Evolutionary conservation across 2,113 vertebrate species (phyloP).

Genomic region (Centropristis striata): DNA sequence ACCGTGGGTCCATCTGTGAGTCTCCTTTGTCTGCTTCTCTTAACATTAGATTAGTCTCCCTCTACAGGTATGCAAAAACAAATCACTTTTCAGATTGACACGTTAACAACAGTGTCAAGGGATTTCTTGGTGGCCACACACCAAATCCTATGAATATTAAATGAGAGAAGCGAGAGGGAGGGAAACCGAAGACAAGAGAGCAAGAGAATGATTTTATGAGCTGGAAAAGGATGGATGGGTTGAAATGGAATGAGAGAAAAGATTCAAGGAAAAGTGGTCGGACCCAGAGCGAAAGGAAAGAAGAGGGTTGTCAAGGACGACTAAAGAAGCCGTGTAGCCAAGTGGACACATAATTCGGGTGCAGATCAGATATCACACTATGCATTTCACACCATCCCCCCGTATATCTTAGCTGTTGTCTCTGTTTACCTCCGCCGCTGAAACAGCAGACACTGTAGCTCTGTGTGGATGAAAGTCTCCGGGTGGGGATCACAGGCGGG

Average conservation of each 20-base stretch:
- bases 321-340: neutral
- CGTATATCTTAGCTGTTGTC: neutral
- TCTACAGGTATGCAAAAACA: neutral
- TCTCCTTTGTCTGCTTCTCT: neutral
- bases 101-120: neutral
- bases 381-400: neutral
- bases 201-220: neutral
- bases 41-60: neutral
- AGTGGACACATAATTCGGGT: neutral
- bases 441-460: neutral
- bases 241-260: neutral
- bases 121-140: conserved; percentile 1
- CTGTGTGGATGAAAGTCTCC: conserved; percentile 9
- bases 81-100: neutral
- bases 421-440: neutral
- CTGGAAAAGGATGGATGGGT: neutral
- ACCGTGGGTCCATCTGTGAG: too few relatives aligned
- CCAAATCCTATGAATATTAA: conserved; percentile 18
- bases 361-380: neutral
- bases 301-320: neutral
- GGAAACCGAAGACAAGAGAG: neutral
- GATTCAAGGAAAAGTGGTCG: neutral
- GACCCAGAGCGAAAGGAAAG: neutral
- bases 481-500: conserved; percentile 6
- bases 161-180: neutral